These are phyloP conservation scores for Siphamia tubifer DNA, from an alignment of 2,113 vertebrate genomes.

Conservation along the genomic window DNA sequence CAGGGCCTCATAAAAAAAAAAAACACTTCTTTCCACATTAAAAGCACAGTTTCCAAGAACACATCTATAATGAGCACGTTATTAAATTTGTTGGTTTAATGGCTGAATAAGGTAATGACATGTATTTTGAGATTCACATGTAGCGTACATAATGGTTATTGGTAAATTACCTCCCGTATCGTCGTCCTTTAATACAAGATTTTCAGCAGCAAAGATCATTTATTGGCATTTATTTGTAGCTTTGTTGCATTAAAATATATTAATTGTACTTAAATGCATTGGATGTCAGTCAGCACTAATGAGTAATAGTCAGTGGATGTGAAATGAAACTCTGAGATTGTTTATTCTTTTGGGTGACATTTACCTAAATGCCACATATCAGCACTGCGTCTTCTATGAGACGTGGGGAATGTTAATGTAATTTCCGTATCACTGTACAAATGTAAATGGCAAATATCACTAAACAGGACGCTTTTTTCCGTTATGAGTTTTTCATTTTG, in stretches of 20 bases:
- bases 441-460: slow-evolving; percentile 72
- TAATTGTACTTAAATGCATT: slow-evolving; percentile 58
- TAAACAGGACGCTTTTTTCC: slow-evolving; percentile 51
- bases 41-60: slow-evolving; percentile 41
- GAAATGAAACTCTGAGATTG: slow-evolving; percentile 51
- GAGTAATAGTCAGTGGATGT: slow-evolving; percentile 49
- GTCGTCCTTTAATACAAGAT: slow-evolving; percentile 61
- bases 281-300: slow-evolving; percentile 72
- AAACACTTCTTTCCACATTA: slow-evolving; percentile 38
- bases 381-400: slow-evolving; percentile 40
- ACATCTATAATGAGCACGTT: slow-evolving; percentile 63
- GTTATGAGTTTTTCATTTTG: slow-evolving; percentile 34
- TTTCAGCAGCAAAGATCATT: slow-evolving; percentile 60
- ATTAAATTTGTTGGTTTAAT: slow-evolving; percentile 75
- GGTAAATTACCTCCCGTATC: slow-evolving; percentile 56
- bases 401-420: slow-evolving; percentile 67
- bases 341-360: slow-evolving; percentile 78
- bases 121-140: slow-evolving; percentile 58
- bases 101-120: slow-evolving; percentile 64
- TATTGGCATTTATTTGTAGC: slow-evolving; percentile 67
- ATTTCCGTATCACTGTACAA: slow-evolving; percentile 67
- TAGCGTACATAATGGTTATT: slow-evolving; percentile 56
- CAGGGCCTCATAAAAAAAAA: slow-evolving; percentile 57
- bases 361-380: slow-evolving; percentile 81
- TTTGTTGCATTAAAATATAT: slow-evolving; percentile 57